These are phyloP conservation scores for Spizella passerina DNA, from an alignment of 2,797 vertebrate species.

Conservation along the genomic window DNA sequence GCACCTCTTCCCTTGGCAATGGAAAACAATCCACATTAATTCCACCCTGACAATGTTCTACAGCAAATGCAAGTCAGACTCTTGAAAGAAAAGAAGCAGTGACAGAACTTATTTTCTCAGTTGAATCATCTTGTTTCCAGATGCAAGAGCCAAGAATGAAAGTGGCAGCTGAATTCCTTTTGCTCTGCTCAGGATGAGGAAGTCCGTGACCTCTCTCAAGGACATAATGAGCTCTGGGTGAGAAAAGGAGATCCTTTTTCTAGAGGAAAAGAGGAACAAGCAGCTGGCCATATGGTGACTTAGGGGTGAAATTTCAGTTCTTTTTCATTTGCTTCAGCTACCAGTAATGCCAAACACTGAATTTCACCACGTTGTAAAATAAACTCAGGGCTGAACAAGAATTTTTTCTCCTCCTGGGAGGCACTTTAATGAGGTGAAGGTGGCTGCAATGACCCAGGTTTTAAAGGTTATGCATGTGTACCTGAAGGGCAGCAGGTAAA, in stretches of 20 bases:
- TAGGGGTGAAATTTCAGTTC: neutral
- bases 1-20: neutral
- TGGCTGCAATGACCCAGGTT: neutral
- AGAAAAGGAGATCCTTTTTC: neutral
- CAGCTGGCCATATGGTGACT: accelerated
- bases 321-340: neutral
- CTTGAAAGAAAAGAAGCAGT: neutral
- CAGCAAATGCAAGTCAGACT: neutral
- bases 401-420: neutral
- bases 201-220: neutral
- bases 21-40: neutral
- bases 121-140: neutral
- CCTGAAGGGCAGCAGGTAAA: neutral
- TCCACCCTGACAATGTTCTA: neutral
- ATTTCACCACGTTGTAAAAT: neutral
- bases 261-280: neutral
- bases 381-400: neutral
- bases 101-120: neutral
- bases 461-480: neutral
- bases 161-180: neutral
- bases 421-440: neutral
- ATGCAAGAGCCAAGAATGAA: neutral
- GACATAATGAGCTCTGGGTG: neutral
- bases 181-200: neutral
- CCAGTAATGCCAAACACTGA: neutral